Percentiles rank a stretch among this genome's conserved stretches.
Evolutionary conservation across 2,113 vertebrate genomes (phyloP).

Genomic region (Panurus biarmicus): DNA sequence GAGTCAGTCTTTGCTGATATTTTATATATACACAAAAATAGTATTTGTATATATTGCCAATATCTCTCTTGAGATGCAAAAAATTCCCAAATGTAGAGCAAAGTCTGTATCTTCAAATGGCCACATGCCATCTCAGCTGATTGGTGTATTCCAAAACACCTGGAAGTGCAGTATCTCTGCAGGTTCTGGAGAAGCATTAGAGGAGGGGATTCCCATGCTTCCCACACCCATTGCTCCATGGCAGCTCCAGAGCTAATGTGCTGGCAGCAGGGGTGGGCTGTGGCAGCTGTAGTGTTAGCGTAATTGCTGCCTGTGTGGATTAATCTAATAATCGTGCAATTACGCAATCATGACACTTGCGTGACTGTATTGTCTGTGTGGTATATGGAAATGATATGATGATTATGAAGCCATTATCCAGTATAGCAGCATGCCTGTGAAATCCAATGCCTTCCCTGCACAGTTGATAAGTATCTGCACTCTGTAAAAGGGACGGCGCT

Average conservation of each 20-base stretch:
- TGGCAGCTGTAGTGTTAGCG: not conserved
- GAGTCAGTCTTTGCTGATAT: not conserved
- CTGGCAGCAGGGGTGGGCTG: not conserved
- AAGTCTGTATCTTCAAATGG: not conserved
- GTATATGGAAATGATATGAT: not conserved
- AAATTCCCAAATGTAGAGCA: not conserved
- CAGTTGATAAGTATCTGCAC: not conserved
- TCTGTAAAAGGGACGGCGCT: not conserved
- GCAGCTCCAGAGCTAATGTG: accelerated
- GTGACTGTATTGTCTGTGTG: not conserved
- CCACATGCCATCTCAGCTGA: not conserved
- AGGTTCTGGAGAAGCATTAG: not conserved
- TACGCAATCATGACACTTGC: not conserved
- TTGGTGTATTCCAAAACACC: not conserved
- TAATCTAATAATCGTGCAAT: not conserved
- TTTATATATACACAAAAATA: not conserved
- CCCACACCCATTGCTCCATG: accelerated
- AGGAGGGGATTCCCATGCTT: not conserved
- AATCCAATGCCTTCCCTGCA: not conserved
- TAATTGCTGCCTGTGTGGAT: not conserved
- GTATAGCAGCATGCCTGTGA: not conserved
- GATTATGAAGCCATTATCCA: not conserved
- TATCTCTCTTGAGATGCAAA: not conserved
- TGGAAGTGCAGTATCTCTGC: not conserved
- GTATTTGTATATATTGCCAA: not conserved